These are phyloP conservation scores for Dicerorhinus sumatrensis DNA, from an alignment of 2,113 vertebrate genomes.

Conservation along the genomic window DNA sequence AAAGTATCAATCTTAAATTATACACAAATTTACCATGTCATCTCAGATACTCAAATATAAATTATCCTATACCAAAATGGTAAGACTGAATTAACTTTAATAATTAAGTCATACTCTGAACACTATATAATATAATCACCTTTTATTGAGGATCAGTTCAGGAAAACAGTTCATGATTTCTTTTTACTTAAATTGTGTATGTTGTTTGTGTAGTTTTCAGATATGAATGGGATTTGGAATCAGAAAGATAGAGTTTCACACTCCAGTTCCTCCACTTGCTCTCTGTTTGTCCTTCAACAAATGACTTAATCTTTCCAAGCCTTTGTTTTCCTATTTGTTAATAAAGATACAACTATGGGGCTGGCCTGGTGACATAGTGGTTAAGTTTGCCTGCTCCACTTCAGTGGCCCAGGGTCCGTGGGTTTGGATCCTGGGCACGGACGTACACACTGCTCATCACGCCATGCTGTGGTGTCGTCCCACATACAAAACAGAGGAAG, in stretches of 20 bases:
- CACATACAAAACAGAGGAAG: no score
- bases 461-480: no score
- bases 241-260: background rate
- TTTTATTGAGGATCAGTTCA: background rate
- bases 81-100: background rate
- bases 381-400: no score
- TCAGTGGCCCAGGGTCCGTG: no score
- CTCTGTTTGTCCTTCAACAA: background rate
- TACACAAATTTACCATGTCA: background rate
- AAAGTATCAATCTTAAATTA: background rate
- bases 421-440: no score
- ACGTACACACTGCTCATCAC: no score
- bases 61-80: conserved; percentile 11
- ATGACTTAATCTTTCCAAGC: background rate
- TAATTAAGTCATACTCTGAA: background rate
- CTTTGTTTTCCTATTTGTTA: background rate
- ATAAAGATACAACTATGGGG: background rate
- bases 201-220: background rate
- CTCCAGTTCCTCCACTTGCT: background rate
- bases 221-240: background rate
- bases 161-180: background rate
- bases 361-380: no score
- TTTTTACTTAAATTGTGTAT: background rate
- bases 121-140: background rate
- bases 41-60: background rate